Conservation (phyloP, 2,888 invertebrate genomes). For the Carpatolechia fugitivella region DNA sequence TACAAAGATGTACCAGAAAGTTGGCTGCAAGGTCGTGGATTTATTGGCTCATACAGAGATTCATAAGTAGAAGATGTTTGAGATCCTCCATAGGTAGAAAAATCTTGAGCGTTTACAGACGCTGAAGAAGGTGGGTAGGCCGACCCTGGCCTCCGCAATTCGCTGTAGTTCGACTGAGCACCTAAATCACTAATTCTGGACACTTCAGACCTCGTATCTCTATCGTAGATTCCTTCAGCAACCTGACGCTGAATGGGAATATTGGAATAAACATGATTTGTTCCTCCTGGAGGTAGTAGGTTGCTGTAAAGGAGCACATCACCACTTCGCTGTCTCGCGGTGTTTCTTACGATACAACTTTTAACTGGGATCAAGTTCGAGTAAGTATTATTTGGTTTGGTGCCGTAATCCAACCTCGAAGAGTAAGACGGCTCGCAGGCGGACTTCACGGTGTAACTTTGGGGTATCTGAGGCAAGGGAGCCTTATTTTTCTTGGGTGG, state of each 20-base stretch:
- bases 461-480: constrained; percentile 83
- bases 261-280: constrained; percentile 73
- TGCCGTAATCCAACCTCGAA: constrained; percentile 81
- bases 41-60: constrained; percentile 82
- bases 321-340: constrained; percentile 58
- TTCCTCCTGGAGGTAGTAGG: constrained; percentile 69
- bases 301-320: constrained; percentile 72
- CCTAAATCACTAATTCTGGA: constrained; percentile 72
- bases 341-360: constrained; percentile 71
- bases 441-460: constrained; percentile 86
- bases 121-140: constrained; percentile 76
- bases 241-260: constrained; percentile 70
- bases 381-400: constrained; percentile 64
- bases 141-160: constrained; percentile 78
- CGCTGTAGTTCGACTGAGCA: constrained; percentile 82
- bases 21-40: constrained; percentile 80
- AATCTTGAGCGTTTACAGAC: constrained; percentile 74
- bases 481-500: constrained; percentile 72
- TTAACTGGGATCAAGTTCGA: constrained; percentile 75
- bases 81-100: constrained; percentile 77
- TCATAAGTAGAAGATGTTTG: constrained; percentile 83
- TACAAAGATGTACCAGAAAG: constrained; percentile 80
- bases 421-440: constrained; percentile 88
- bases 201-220: constrained; percentile 63
- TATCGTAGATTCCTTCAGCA: constrained; percentile 74